Percentiles rank a stretch among this genome's conserved stretches.
phyloP scores from a whole-genome alignment of 2,888 invertebrate genomes.

The Mamestra brassicae region DNA sequence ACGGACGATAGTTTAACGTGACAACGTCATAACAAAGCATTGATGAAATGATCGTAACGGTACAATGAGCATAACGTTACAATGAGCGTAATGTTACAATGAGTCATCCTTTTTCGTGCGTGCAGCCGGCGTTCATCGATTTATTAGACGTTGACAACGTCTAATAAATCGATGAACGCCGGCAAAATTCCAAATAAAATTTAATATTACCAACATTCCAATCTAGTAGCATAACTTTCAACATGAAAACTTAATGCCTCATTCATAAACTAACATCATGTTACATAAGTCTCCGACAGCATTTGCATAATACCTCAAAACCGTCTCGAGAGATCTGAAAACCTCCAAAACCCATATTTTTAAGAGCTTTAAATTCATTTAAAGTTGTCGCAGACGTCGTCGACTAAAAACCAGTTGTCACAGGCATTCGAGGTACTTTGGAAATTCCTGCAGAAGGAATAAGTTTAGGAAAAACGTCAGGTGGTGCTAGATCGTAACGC shows the following conservation, averaged over 20 bases:
- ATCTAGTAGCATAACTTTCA: not conserved
- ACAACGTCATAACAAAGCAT: no score
- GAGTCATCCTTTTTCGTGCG: no score
- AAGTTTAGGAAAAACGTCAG: slow-evolving; percentile 49
- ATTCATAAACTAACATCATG: not conserved
- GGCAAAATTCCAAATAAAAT: not conserved
- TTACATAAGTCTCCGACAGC: not conserved
- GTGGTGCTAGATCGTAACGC: slow-evolving; percentile 36
- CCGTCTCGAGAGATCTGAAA: slow-evolving; percentile 17
- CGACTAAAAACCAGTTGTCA: slow-evolving; percentile 59
- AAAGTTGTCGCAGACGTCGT: slow-evolving; percentile 29
- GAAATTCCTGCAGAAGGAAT: slow-evolving; percentile 39
- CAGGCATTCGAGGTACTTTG: slow-evolving; percentile 47
- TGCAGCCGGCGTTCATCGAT: no score
- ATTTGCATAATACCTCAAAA: slow-evolving; percentile 42
- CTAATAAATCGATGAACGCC: no score
- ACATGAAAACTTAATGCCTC: not conserved
- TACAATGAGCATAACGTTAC: no score
- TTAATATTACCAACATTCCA: not conserved
- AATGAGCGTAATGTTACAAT: no score
- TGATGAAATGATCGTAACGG: no score
- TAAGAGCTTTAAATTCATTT: slow-evolving; percentile 42
- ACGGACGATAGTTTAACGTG: no score
- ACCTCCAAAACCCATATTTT: slow-evolving; percentile 34
- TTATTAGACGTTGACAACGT: no score